phyloP scores from a whole-genome alignment of 2,888 invertebrate species.

The Hermaeophaga mercurialis region DNA sequence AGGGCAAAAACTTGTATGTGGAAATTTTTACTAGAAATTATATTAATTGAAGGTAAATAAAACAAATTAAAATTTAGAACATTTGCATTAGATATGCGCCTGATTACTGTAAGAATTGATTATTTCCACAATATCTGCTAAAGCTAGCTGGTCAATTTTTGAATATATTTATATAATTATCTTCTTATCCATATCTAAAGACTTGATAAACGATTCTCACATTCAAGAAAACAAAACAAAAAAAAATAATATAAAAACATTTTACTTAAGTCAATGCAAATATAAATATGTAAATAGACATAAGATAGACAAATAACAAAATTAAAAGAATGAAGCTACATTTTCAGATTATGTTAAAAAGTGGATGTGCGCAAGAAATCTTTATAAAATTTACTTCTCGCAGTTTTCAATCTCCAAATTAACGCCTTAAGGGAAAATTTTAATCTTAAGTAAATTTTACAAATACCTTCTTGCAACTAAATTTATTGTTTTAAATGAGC shows the following conservation, averaged over 20 bases:
- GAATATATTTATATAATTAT: slow-evolving; percentile 36
- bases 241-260: slow-evolving; percentile 37
- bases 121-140: slow-evolving; percentile 47
- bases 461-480: background rate
- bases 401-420: too few relatives aligned
- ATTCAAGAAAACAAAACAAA: slow-evolving; percentile 29
- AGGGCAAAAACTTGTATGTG: too few relatives aligned
- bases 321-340: slow-evolving; percentile 3
- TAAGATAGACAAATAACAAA: background rate
- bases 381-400: background rate
- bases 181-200: slow-evolving; percentile 26
- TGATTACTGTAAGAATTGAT: slow-evolving; percentile 39
- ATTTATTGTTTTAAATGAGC: slow-evolving; percentile 17
- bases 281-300: slow-evolving; percentile 32
- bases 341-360: slow-evolving; percentile 7
- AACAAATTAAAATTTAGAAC: too few relatives aligned
- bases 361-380: background rate
- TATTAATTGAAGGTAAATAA: too few relatives aligned
- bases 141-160: slow-evolving; percentile 54
- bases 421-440: too few relatives aligned
- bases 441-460: background rate
- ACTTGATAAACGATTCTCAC: slow-evolving; percentile 27
- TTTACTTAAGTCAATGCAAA: slow-evolving; percentile 33
- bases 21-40: too few relatives aligned
- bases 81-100: slow-evolving; percentile 42